Conservation (phyloP, 2,113 vertebrate species). For the Dicentrarchus labrax region DNA sequence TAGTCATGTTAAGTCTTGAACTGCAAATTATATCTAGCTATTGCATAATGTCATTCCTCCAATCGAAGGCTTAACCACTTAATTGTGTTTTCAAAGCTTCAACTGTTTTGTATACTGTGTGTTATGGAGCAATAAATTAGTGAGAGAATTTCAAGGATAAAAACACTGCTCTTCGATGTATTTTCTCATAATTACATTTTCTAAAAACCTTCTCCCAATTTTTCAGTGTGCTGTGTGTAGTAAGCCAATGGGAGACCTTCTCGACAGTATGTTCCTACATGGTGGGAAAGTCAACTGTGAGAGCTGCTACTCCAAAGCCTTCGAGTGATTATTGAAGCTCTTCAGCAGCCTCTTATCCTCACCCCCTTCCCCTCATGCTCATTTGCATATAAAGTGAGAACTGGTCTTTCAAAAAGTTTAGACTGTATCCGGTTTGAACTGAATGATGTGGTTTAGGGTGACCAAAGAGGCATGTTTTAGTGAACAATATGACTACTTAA, state of each 20-base stretch:
- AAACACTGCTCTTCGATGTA: neutral
- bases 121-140: neutral
- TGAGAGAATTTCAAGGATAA: neutral
- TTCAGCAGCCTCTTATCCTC: conserved; percentile 39
- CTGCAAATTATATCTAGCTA: conserved; percentile 9
- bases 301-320: conserved; percentile 87
- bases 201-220: neutral
- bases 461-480: conserved; percentile 17
- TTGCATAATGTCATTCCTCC: neutral
- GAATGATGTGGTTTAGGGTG: conserved; percentile 32
- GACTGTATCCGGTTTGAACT: conserved; percentile 31
- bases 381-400: conserved; percentile 63
- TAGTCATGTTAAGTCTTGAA: neutral
- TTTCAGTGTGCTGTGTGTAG: conserved; percentile 89
- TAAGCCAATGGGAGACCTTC: conserved; percentile 91
- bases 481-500: conserved; percentile 39
- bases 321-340: conserved; percentile 77
- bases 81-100: conserved; percentile 6
- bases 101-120: neutral
- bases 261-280: conserved; percentile 90
- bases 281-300: conserved; percentile 90
- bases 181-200: conserved; percentile 30
- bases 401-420: conserved; percentile 34
- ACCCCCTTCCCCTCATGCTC: conserved; percentile 27
- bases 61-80: neutral